A percentile compares a stretch with the other conserved stretches of the same genome.
Conservation (phyloP, 2,888 invertebrate genomes). For the Myopa tessellatipennis region DNA sequence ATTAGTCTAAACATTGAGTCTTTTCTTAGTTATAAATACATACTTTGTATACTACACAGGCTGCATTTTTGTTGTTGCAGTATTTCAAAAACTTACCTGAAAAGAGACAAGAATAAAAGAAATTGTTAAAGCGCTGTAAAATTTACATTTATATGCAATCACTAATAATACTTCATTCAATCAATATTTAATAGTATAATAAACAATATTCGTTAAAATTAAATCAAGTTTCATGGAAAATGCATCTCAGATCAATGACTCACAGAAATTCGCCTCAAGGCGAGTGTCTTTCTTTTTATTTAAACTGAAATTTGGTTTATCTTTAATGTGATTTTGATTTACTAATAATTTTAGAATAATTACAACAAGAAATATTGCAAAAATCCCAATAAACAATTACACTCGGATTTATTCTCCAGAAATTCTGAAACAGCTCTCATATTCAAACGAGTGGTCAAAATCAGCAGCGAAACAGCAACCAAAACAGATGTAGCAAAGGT, state of each 20-base stretch:
- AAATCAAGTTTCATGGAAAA: no score
- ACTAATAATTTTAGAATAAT: not conserved
- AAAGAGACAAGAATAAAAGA: not conserved
- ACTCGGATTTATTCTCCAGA: not conserved
- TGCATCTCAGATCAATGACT: no score
- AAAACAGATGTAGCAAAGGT: constrained; percentile 15
- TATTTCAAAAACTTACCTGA: constrained; percentile 14
- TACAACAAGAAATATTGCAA: not conserved
- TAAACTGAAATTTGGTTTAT: no score
- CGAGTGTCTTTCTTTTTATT: no score
- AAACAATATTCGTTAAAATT: no score
- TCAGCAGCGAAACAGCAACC: not conserved
- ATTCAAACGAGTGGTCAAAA: no score
- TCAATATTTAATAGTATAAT: not conserved
- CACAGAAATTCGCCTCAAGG: no score
- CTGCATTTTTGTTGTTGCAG: no score
- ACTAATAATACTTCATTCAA: not conserved
- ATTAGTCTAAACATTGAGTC: no score
- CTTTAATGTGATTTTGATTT: no score
- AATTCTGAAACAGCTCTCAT: constrained; percentile 8
- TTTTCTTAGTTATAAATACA: no score
- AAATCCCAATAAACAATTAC: not conserved
- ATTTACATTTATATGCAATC: not conserved
- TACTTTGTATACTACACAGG: no score
- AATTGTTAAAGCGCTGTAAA: not conserved